Percentiles rank a stretch among this genome's conserved stretches.
Conservation (phyloP, 2,113 vertebrate genomes). For the Oryzias melastigma region DNA sequence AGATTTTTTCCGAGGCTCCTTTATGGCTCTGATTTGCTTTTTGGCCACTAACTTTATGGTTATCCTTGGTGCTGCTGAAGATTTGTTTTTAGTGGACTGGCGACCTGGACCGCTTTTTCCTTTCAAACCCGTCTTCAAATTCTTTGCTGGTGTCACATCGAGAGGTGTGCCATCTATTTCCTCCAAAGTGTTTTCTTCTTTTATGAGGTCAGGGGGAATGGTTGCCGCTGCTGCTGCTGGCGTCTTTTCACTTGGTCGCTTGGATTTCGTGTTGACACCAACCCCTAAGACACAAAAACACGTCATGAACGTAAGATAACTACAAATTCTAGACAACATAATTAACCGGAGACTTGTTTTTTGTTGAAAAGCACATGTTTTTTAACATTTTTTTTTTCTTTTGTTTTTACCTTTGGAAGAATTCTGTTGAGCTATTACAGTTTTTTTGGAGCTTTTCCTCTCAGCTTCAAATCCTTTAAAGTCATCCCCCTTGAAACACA, state of each 20-base stretch:
- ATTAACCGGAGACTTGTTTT: too few species aligned
- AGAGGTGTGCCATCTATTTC: slow-evolving; percentile 40
- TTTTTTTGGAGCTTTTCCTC: slow-evolving; percentile 71
- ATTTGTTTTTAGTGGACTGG: slow-evolving; percentile 59
- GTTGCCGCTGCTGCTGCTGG: slow-evolving; percentile 62
- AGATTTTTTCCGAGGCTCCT: slow-evolving; percentile 56
- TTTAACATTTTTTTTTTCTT: background rate
- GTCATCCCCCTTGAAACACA: slow-evolving; percentile 77
- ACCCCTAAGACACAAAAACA: slow-evolving; percentile 60
- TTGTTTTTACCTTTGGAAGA: slow-evolving; percentile 83
- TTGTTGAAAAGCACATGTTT: background rate
- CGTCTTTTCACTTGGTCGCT: slow-evolving; percentile 64
- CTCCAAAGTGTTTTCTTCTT: slow-evolving; percentile 60
- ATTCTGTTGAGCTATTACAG: slow-evolving; percentile 74
- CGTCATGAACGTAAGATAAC: slow-evolving; percentile 2
- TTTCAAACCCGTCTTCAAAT: slow-evolving; percentile 52
- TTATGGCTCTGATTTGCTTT: slow-evolving; percentile 72
- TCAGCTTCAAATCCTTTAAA: slow-evolving; percentile 86
- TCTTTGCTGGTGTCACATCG: slow-evolving; percentile 52
- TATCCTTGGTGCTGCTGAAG: slow-evolving; percentile 71
- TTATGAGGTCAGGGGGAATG: slow-evolving; percentile 41
- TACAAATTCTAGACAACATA: background rate
- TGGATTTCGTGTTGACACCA: slow-evolving; percentile 66
- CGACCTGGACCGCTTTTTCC: slow-evolving; percentile 59
- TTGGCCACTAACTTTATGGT: slow-evolving; percentile 80